phyloP scores from a whole-genome alignment of 1,140 invertebrate species.

The Leptinotarsa lineolata region DNA sequence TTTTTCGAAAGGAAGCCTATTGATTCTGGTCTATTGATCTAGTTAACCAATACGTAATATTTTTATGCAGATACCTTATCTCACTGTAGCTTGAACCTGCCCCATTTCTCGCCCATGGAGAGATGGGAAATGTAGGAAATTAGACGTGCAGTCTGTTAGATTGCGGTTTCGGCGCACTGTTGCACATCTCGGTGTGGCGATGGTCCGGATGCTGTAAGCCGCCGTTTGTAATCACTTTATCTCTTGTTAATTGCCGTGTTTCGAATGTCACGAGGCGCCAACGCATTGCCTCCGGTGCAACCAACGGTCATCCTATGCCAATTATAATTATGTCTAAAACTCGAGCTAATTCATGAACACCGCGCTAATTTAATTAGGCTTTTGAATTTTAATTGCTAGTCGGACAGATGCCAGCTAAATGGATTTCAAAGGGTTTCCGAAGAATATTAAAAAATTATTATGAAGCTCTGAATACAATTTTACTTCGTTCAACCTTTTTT shows the following conservation, averaged over 20 bases:
- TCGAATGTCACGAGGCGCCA: neutral
- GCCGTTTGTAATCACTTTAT: constrained; percentile 6
- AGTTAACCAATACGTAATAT: too few relatives aligned
- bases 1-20: too few relatives aligned
- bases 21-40: too few relatives aligned
- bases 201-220: neutral
- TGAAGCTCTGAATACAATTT: too few relatives aligned
- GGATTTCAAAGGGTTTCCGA: neutral
- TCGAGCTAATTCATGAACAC: neutral
- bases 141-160: constrained; percentile 1
- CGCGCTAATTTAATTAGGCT: neutral
- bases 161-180: constrained; percentile 7
- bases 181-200: constrained; percentile 1
- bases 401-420: neutral
- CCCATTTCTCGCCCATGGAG: neutral
- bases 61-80: too few relatives aligned
- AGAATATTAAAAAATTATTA: too few relatives aligned
- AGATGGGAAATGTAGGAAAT: neutral
- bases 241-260: constrained; percentile 3
- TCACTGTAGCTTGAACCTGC: too few relatives aligned
- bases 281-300: neutral
- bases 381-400: neutral
- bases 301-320: constrained; percentile 7
- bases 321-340: constrained; percentile 3
- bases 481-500: too few relatives aligned